These are phyloP conservation scores for Brachionus manjavacas DNA, from an alignment of 1,140 invertebrate genomes.

Conservation along the genomic window DNA sequence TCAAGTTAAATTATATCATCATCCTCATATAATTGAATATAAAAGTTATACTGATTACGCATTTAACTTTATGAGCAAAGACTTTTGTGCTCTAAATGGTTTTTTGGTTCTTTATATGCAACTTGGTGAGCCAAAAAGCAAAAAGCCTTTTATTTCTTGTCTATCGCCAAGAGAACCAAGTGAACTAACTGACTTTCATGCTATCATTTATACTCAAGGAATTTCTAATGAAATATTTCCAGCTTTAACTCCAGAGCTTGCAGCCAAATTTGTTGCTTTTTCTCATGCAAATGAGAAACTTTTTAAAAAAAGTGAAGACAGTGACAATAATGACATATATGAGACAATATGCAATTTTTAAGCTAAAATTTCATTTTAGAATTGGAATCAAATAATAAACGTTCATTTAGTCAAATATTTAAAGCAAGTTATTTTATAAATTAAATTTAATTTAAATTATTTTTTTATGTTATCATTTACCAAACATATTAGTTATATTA, in stretches of 20 bases:
- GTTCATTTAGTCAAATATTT: not conserved
- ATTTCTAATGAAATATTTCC: not conserved
- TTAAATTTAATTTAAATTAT: not conserved
- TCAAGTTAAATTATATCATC: not conserved
- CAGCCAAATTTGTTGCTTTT: not conserved
- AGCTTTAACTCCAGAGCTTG: not conserved
- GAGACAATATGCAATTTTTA: too few species aligned
- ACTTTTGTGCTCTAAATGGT: not conserved
- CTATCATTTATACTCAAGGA: not conserved
- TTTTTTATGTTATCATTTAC: not conserved
- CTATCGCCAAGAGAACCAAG: not conserved
- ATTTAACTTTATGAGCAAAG: not conserved
- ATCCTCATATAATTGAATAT: not conserved
- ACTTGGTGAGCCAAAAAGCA: not conserved
- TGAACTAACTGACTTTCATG: not conserved
- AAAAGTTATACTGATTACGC: not conserved
- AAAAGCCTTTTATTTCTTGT: not conserved
- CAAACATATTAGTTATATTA: not conserved
- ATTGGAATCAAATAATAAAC: too few species aligned
- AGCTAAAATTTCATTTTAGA: too few species aligned
- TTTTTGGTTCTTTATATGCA: constrained; percentile 1
- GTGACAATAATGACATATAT: too few species aligned
- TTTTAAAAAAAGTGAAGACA: too few species aligned
- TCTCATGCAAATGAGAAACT: too few species aligned
- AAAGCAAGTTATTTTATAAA: too few species aligned